Conservation (phyloP, 2,113 vertebrate genomes). For the Sander lucioperca region DNA sequence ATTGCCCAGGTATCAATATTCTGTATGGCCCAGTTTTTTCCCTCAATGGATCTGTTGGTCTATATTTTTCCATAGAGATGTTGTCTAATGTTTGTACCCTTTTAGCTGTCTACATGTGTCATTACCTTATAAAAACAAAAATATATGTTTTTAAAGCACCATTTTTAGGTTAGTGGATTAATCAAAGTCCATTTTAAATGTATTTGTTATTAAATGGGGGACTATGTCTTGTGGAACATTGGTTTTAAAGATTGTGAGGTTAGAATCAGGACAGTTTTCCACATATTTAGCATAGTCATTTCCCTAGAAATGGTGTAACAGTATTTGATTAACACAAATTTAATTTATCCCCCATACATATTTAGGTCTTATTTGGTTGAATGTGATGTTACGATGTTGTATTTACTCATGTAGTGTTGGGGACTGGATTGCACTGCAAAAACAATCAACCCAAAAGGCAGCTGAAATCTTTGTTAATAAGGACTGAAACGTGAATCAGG, state of each 20-base stretch:
- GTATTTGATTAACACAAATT: conserved; percentile 16
- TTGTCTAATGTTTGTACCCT: conserved; percentile 52
- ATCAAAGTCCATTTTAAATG: conserved; percentile 21
- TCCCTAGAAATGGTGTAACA: conserved; percentile 28
- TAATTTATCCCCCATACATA: neutral
- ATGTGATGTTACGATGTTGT: conserved; percentile 41
- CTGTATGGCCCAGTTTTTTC: conserved; percentile 46
- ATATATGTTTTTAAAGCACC: conserved; percentile 22
- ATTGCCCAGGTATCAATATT: conserved; percentile 55
- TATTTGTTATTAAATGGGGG: conserved; percentile 28
- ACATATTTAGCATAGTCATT: conserved; percentile 3
- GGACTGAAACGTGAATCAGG: conserved; percentile 41
- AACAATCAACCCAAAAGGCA: conserved; percentile 60
- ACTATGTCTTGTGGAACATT: conserved; percentile 12
- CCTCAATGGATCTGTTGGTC: conserved; percentile 27
- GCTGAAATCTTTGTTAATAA: conserved; percentile 65
- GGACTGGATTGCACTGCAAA: conserved; percentile 41
- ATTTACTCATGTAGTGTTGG: conserved; percentile 24
- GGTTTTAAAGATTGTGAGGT: conserved; percentile 3
- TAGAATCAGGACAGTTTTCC: conserved; percentile 35
- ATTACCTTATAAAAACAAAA: conserved; percentile 39
- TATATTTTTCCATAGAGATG: conserved; percentile 58
- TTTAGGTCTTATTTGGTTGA: conserved; percentile 41
- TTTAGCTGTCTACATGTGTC: conserved; percentile 45
- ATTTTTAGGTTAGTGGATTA: conserved; percentile 44